A percentile compares a stretch with the other conserved stretches of the same genome.
Conservation (phyloP, 2,797 vertebrate genomes). For the Cossypha niveicapilla region DNA sequence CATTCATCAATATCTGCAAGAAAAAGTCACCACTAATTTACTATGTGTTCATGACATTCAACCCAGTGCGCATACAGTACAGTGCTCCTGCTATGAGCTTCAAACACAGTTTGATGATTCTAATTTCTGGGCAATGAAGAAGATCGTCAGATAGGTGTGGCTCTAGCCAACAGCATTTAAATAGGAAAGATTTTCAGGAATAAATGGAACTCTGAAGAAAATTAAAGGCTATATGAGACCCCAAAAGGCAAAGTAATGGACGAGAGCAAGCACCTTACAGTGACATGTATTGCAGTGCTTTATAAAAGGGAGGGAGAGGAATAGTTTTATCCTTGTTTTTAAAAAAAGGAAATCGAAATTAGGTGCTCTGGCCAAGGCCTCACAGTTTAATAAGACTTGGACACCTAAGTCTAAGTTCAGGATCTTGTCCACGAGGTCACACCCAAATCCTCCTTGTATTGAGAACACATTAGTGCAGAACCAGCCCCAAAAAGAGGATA, state of each 20-base stretch:
- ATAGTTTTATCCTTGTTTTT: neutral
- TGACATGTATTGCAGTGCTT: fast-evolving
- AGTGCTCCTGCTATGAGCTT: fast-evolving
- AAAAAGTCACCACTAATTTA: neutral
- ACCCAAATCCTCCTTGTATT: neutral
- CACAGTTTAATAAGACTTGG: neutral
- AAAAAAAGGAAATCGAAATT: neutral
- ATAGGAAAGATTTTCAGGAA: neutral
- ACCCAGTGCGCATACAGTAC: fast-evolving
- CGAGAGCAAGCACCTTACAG: neutral
- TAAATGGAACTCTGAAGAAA: neutral
- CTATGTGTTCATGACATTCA: neutral
- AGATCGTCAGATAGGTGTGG: neutral
- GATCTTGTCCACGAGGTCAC: neutral
- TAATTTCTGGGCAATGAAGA: neutral
- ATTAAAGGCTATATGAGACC: neutral
- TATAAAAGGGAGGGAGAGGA: neutral
- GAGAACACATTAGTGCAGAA: neutral
- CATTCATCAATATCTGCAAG: conserved; percentile 94
- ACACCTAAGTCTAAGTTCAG: neutral
- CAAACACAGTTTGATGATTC: neutral
- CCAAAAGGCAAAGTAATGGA: neutral
- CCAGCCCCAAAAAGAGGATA: neutral
- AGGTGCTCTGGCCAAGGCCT: neutral
- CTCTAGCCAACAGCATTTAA: neutral